phyloP scores from a whole-genome alignment of 2,113 vertebrate genomes.

The Stictonetta naevosa region DNA sequence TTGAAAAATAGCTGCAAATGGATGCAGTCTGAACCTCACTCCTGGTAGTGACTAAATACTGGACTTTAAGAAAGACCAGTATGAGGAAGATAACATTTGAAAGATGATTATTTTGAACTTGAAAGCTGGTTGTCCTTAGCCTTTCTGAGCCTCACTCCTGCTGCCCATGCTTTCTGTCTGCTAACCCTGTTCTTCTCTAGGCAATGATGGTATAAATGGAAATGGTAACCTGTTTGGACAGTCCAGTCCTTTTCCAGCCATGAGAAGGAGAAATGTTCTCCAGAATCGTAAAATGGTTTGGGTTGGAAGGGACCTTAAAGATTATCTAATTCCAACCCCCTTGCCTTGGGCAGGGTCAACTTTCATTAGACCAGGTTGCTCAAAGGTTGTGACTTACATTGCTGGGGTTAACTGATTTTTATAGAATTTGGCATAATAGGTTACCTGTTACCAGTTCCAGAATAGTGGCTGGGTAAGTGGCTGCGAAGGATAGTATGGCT shows the following conservation, averaged over 20 bases:
- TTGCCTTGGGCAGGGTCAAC: too few species aligned
- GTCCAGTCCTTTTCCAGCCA: background rate
- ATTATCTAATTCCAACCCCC: too few species aligned
- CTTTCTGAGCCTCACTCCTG: background rate
- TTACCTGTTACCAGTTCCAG: background rate
- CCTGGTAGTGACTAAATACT: background rate
- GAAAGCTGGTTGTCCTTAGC: background rate
- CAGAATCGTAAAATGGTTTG: too few species aligned
- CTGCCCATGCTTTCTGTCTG: background rate
- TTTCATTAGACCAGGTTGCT: too few species aligned
- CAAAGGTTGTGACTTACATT: background rate
- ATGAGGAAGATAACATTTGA: background rate
- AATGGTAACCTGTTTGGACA: background rate
- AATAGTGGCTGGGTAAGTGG: background rate
- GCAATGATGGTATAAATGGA: background rate
- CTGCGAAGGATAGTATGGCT: background rate
- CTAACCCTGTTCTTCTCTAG: background rate
- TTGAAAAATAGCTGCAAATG: background rate
- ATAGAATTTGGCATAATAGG: background rate
- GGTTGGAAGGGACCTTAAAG: too few species aligned
- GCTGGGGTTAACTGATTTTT: background rate
- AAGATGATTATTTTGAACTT: background rate
- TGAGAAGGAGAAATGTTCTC: background rate
- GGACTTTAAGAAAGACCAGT: background rate
- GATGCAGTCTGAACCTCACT: background rate